Base-by-base conservation (phyloP, 2,888 invertebrate genomes). In the Scaeva pyrastri region DNA sequence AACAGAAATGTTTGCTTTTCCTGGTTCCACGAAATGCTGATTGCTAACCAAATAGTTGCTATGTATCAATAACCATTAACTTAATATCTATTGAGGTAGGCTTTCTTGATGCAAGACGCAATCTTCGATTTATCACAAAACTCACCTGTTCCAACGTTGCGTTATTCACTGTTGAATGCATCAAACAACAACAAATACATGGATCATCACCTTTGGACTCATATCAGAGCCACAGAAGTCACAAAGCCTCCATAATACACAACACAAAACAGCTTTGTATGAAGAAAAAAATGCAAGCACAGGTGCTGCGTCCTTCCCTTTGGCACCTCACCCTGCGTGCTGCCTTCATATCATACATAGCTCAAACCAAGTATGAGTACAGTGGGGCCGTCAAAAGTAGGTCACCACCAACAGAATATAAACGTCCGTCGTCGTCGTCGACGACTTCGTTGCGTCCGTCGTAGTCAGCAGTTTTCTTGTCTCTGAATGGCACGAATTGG, bases 331-430 rank as follows among this genome's bases (percentile, higher is more conserved):
- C 76, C 62, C 45, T 55, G 36, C 19, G 50, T 26, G n/a, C 36
- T 56, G 50, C 74, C 70, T 60, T 71, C 60, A 11, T 8, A 31
- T 31, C 31, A 31, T 31, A 5, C 31, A 31, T 31, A 5, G 31
- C 31, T 7, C 26, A 36, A 19, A 2, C 71, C 72, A 73, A 73
- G 48, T n/a, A n/a, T n/a, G n/a, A n/a, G n/a, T 77, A 70, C 68
- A 70, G 70, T 70, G 77, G 68, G 86, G 82, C 77, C 77, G 70
- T 66, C 60, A 77, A 64, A 86, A 86, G 86, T 86, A 82, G 86
- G 86, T 86, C 86, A 82, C 21, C 55, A 56, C 16, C 39, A 58
- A 36, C 48, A 77, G 52, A 78, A 73, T 77, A 77, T 74, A 78
- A 62, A 41, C 10, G 5, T 21, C 45, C 45, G 45, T n/a, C 16